These are phyloP conservation scores for Centropus bengalensis DNA, from an alignment of 2,113 vertebrate genomes.

Conservation along the genomic window DNA sequence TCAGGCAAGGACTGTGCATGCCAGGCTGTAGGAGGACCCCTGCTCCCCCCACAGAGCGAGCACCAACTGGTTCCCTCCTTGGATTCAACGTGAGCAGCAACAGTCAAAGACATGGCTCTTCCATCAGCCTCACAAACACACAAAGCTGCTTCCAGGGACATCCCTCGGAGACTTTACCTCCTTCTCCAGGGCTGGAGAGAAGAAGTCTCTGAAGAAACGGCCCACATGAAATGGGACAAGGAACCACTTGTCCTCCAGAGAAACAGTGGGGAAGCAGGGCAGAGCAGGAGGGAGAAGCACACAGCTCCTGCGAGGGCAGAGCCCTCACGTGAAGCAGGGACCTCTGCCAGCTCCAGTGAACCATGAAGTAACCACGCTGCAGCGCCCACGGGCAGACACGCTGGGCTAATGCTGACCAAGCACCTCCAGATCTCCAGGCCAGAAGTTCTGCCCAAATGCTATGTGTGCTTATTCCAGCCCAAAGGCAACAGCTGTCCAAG, in stretches of 20 bases:
- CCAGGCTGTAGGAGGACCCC: neutral
- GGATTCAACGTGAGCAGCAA: neutral
- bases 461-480: constrained; percentile 30
- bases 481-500: constrained; percentile 7
- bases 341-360: constrained; percentile 18
- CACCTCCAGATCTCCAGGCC: neutral
- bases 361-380: constrained; percentile 27
- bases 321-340: neutral
- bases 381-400: neutral
- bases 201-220: neutral
- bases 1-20: neutral
- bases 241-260: neutral
- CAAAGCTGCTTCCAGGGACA: neutral
- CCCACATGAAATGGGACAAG: neutral
- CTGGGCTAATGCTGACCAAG: constrained; percentile 37
- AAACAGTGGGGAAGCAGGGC: neutral
- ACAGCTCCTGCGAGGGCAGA: neutral
- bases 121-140: neutral
- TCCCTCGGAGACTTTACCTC: neutral
- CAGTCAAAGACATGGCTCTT: neutral
- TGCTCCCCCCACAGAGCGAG: neutral
- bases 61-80: neutral
- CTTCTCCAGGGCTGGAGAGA: neutral
- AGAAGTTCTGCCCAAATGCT: constrained; percentile 39
- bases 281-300: neutral